Percentiles rank a stretch among this genome's conserved stretches.
Conservation (phyloP, 2,113 vertebrate species). For the Aythya baeri region DNA sequence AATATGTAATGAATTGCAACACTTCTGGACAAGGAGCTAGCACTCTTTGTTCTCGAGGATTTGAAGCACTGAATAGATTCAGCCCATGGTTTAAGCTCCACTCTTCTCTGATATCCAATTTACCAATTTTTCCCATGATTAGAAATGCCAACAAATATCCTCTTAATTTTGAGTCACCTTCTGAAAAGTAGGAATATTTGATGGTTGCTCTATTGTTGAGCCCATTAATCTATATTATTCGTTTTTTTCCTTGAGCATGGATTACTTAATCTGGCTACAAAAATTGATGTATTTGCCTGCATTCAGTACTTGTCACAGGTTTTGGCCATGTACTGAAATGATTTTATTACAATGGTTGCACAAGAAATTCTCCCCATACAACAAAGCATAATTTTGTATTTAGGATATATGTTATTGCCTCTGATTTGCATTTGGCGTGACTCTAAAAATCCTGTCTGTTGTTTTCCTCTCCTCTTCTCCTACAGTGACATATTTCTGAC, state of each 20-base stretch:
- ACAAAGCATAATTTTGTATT: neutral
- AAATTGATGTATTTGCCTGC: neutral
- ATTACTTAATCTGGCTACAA: neutral
- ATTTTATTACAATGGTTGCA: neutral
- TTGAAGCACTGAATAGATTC: neutral
- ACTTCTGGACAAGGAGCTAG: neutral
- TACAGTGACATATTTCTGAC: neutral
- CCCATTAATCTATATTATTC: neutral
- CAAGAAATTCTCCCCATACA: neutral
- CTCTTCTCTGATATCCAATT: neutral
- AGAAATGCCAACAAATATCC: neutral
- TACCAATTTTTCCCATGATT: neutral
- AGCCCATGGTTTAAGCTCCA: neutral
- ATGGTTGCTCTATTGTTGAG: neutral
- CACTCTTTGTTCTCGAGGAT: neutral
- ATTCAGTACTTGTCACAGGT: neutral
- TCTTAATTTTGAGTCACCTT: neutral
- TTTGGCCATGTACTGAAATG: neutral
- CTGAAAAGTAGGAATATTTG: neutral
- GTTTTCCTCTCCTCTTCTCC: neutral
- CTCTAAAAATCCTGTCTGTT: neutral
- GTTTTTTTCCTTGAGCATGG: neutral
- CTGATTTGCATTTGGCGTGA: neutral
- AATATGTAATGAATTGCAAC: neutral
- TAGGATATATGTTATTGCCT: neutral